A percentile compares a stretch with the other conserved stretches of the same genome.
Conservation (phyloP, 2,888 invertebrate genomes). For the Taenaris catops region DNA sequence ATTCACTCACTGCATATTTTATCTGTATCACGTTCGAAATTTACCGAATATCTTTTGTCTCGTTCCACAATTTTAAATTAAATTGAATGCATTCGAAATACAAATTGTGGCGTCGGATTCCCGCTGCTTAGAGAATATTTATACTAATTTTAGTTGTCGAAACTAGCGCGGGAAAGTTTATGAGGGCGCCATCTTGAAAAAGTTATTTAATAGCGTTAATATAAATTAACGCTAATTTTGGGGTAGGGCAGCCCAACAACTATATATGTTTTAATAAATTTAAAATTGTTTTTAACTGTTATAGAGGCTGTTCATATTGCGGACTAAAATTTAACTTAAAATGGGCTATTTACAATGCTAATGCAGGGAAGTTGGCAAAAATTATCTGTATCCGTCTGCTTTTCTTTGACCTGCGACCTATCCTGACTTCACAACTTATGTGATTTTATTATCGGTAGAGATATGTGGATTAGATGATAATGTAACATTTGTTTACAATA, state of each 20-base stretch:
- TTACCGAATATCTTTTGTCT: slow-evolving; percentile 27
- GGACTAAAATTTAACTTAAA: no score
- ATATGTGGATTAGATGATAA: no score
- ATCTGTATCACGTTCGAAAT: slow-evolving; percentile 22
- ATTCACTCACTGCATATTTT: slow-evolving; percentile 25
- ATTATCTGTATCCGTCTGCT: no score
- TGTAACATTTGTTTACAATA: no score
- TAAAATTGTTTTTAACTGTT: no score
- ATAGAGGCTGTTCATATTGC: no score
- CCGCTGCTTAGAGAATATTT: slow-evolving; percentile 56
- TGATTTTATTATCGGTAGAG: no score
- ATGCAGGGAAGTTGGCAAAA: no score
- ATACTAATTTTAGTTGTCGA: slow-evolving; percentile 59
- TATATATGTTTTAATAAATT: no score
- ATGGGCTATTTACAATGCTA: no score
- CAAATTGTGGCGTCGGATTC: slow-evolving; percentile 58
- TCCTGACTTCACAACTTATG: no score
- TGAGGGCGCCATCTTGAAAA: slow-evolving; percentile 38
- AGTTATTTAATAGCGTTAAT: slow-evolving; percentile 23
- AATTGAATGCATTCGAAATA: slow-evolving; percentile 60
- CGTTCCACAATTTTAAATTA: slow-evolving; percentile 50
- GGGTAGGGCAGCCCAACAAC: slow-evolving; percentile 3
- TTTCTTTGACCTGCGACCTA: no score
- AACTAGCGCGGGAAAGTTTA: slow-evolving; percentile 55
- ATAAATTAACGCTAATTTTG: slow-evolving; percentile 27